A percentile compares a stretch with the other conserved stretches of the same genome.
phyloP scores from a whole-genome alignment of 2,888 invertebrate genomes.

The Quadriops clusia region DNA sequence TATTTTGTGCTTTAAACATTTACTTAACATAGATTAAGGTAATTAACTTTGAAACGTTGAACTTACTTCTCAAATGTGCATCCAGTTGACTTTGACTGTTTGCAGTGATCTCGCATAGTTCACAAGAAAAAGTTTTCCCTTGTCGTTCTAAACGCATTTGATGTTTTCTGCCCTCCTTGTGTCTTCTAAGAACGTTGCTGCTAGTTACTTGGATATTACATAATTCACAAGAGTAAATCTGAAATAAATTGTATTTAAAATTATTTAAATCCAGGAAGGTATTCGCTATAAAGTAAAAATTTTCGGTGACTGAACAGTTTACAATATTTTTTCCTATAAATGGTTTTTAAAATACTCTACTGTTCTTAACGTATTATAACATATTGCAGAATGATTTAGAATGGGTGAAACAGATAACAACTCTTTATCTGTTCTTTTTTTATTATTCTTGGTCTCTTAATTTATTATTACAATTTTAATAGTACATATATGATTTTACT shows the following conservation, averaged over 20 bases:
- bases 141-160: constrained; percentile 28
- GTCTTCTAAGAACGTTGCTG: constrained; percentile 30
- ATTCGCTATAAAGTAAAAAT: too few relatives aligned
- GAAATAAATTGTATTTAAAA: constrained; percentile 12
- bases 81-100: constrained; percentile 35
- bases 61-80: constrained; percentile 33
- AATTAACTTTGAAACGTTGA: neutral
- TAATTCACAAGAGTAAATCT: constrained; percentile 29
- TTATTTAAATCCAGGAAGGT: too few relatives aligned
- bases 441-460: too few relatives aligned
- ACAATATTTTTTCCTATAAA: constrained; percentile 4
- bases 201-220: constrained; percentile 35
- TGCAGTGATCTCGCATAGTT: constrained; percentile 31
- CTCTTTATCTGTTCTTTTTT: neutral
- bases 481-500: too few relatives aligned
- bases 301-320: constrained; percentile 2
- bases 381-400: neutral
- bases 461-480: too few relatives aligned
- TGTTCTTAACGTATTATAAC: neutral
- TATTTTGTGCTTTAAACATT: constrained; percentile 3
- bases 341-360: constrained; percentile 4
- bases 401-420: constrained; percentile 1
- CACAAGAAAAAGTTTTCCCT: constrained; percentile 32
- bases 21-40: neutral
- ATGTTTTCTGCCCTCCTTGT: constrained; percentile 33